Conservation (phyloP, 1,140 invertebrate genomes). For the Kradibia gibbosae region DNA sequence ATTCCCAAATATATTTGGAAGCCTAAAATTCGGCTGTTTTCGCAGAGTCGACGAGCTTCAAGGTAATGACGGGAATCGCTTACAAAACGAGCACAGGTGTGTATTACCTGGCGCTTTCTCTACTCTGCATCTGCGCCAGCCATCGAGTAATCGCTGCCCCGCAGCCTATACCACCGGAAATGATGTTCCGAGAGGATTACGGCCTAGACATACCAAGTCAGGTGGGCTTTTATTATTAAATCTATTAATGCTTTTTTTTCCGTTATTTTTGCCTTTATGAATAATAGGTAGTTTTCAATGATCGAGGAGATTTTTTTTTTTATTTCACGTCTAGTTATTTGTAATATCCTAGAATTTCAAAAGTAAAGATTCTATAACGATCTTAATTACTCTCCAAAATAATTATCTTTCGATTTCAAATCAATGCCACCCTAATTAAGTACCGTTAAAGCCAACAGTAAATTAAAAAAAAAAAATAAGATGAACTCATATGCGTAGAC, state of each 20-base stretch:
- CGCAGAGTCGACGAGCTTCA: conserved; percentile 53
- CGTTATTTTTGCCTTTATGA: no score
- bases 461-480: no score
- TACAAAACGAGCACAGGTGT: conserved; percentile 54
- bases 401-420: no score
- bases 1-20: background rate
- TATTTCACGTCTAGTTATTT: no score
- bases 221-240: conserved; percentile 58
- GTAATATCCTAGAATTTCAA: no score
- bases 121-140: conserved; percentile 54
- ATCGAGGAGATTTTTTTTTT: no score
- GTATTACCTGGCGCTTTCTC: conserved; percentile 59
- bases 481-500: conserved; percentile 52
- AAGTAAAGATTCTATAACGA: no score
- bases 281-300: no score
- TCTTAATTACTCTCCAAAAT: no score
- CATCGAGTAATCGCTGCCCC: conserved; percentile 55
- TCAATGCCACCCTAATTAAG: no score
- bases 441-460: no score
- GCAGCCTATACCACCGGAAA: conserved; percentile 53
- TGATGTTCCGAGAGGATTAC: conserved; percentile 55
- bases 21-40: conserved; percentile 33
- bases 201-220: conserved; percentile 55
- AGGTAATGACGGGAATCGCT: conserved; percentile 64
- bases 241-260: no score